Evolutionary conservation across 2,888 invertebrate genomes (phyloP).

Genomic region (Colostygia pectinataria): DNA sequence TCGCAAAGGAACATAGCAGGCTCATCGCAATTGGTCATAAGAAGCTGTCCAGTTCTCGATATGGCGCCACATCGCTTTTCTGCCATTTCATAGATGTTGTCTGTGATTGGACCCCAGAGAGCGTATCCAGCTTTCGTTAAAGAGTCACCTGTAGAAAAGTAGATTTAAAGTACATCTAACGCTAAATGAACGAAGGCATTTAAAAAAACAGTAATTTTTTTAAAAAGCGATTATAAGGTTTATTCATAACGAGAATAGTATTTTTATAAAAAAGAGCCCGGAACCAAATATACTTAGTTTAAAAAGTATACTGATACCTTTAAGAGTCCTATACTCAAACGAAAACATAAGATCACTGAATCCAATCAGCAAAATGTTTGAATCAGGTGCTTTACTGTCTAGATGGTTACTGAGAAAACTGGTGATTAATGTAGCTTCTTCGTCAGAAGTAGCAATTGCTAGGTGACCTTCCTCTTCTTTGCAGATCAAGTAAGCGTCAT

Average conservation of each 20-base stretch:
- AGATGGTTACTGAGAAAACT: conserved; percentile 49
- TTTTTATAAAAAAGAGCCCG: too few species aligned
- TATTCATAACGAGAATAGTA: too few species aligned
- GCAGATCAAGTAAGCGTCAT: conserved; percentile 54
- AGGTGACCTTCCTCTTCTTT: conserved; percentile 50
- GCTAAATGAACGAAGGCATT: too few species aligned
- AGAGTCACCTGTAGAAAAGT: conserved; percentile 45
- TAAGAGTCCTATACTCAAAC: conserved; percentile 54
- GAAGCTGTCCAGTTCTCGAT: conserved; percentile 50
- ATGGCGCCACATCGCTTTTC: conserved; percentile 52
- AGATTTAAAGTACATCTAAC: too few species aligned
- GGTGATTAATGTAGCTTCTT: conserved; percentile 51
- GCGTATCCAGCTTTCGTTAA: conserved; percentile 52
- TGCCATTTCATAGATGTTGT: conserved; percentile 32
- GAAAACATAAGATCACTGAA: conserved; percentile 59
- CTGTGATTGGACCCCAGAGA: conserved; percentile 47
- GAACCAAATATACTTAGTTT: too few species aligned
- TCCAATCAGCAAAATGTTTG: conserved; percentile 53
- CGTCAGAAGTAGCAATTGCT: conserved; percentile 51
- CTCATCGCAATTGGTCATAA: conserved; percentile 42
- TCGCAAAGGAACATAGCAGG: conserved; percentile 59
- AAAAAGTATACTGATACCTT: conserved; percentile 35
- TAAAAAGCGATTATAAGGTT: too few species aligned
- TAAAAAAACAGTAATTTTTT: too few species aligned
- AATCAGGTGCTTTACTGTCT: conserved; percentile 48